phyloP scores from a whole-genome alignment of 2,888 invertebrate species.

The Operophtera brumata region DNA sequence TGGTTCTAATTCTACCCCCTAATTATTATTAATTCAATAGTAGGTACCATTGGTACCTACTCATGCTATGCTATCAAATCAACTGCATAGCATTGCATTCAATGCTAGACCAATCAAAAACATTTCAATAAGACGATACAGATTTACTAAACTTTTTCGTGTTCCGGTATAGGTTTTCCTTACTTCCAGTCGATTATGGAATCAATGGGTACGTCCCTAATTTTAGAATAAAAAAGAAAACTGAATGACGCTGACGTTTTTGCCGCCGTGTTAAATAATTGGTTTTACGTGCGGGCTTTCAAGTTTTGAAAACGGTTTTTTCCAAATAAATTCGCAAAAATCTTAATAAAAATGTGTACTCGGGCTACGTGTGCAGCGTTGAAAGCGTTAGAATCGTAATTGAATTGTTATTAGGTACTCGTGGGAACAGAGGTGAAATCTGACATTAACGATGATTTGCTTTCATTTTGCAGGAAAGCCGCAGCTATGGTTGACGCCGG shows the following conservation, averaged over 20 bases:
- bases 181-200: slow-evolving; percentile 47
- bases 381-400: slow-evolving; percentile 66
- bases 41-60: too few relatives aligned
- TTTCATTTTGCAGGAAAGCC: slow-evolving; percentile 84
- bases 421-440: slow-evolving; percentile 20
- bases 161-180: slow-evolving; percentile 38
- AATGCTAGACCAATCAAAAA: not conserved
- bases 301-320: slow-evolving; percentile 3
- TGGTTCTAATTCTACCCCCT: too few relatives aligned
- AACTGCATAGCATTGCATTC: not conserved
- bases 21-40: too few relatives aligned
- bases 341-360: slow-evolving; percentile 62
- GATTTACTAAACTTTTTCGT: slow-evolving; percentile 29
- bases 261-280: not conserved
- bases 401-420: slow-evolving; percentile 30
- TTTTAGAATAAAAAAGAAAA: slow-evolving; percentile 44
- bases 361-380: slow-evolving; percentile 74
- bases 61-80: too few relatives aligned
- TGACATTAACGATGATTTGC: slow-evolving; percentile 19
- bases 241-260: slow-evolving; percentile 11
- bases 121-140: not conserved
- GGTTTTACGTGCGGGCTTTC: not conserved
- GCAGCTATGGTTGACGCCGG: slow-evolving; percentile 95
- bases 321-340: slow-evolving; percentile 19
- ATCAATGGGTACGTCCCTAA: slow-evolving; percentile 56